These are phyloP conservation scores for Noctilio leporinus DNA, from an alignment of 2,113 vertebrate species.

Conservation along the genomic window DNA sequence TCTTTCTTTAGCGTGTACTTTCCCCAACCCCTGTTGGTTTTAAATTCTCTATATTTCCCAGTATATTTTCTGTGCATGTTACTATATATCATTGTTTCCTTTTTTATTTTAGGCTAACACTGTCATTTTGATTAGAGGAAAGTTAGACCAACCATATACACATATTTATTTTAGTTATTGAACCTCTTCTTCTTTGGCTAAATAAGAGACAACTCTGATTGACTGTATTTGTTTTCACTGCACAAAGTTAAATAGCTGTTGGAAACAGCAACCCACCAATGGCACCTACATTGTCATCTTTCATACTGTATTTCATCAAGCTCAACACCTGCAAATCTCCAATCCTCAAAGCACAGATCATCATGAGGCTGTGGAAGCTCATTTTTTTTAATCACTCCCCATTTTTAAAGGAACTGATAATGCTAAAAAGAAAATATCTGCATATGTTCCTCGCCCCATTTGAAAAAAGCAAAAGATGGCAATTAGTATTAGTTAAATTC, in stretches of 20 bases:
- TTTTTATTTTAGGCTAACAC: constrained; percentile 7
- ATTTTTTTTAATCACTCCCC: constrained; percentile 11
- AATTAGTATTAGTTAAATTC: constrained; percentile 49
- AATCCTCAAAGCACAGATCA: background rate
- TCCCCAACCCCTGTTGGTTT: background rate
- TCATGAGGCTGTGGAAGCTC: background rate
- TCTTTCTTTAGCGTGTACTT: background rate
- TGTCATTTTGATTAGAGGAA: constrained; percentile 5
- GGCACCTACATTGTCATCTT: background rate
- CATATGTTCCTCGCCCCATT: background rate
- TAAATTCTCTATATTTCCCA: background rate
- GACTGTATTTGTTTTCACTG: constrained; percentile 19
- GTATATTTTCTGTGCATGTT: background rate
- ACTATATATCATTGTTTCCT: background rate
- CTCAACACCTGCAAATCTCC: background rate
- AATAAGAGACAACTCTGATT: background rate
- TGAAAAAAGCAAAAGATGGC: background rate
- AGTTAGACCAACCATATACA: background rate
- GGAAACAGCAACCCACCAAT: background rate
- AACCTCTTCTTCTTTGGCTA: background rate
- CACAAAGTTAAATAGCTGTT: constrained; percentile 30
- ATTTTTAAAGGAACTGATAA: background rate
- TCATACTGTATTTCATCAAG: background rate
- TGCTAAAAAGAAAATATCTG: background rate
- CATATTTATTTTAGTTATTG: constrained; percentile 29